Conservation (phyloP, 2,113 vertebrate genomes). For the Pleuronectes platessa region DNA sequence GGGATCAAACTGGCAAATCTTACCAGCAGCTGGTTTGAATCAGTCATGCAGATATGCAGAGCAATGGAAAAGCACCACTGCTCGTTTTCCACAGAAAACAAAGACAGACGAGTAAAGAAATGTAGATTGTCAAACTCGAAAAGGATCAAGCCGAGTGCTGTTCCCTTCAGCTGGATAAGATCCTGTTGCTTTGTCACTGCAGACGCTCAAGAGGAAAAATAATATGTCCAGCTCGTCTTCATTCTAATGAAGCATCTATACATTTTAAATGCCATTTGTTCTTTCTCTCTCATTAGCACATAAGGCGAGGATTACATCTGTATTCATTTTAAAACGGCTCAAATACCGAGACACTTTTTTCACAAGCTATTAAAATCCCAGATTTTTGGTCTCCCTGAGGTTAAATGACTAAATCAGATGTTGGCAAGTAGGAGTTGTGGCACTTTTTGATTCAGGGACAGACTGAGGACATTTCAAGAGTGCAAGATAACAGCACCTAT, state of each 20-base stretch:
- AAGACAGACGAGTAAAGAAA: background rate
- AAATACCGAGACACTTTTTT: background rate
- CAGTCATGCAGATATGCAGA: slow-evolving; percentile 55
- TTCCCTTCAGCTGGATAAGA: slow-evolving; percentile 13
- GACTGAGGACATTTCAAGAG: background rate
- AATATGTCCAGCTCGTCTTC: slow-evolving; percentile 23
- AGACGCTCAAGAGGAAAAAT: background rate
- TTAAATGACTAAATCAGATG: background rate
- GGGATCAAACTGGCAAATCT: slow-evolving; percentile 54
- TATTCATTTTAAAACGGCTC: slow-evolving; percentile 1
- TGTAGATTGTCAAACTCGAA: slow-evolving; percentile 9
- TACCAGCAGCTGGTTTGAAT: slow-evolving; percentile 75
- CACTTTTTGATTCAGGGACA: background rate
- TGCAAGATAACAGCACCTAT: no score
- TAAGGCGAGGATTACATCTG: background rate
- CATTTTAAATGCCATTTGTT: slow-evolving; percentile 36
- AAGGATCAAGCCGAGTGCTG: background rate
- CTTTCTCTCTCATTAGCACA: slow-evolving; percentile 37
- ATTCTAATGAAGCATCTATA: slow-evolving; percentile 38
- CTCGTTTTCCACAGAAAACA: slow-evolving; percentile 51
- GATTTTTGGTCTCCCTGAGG: slow-evolving; percentile 3
- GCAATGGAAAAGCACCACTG: slow-evolving; percentile 15
- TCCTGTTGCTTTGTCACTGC: background rate
- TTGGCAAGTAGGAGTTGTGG: background rate
- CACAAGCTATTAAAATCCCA: slow-evolving; percentile 3